Percentiles rank a stretch among this genome's conserved stretches.
Conservation (phyloP, 2,888 invertebrate species). For the Lycocerus yunnanus region DNA sequence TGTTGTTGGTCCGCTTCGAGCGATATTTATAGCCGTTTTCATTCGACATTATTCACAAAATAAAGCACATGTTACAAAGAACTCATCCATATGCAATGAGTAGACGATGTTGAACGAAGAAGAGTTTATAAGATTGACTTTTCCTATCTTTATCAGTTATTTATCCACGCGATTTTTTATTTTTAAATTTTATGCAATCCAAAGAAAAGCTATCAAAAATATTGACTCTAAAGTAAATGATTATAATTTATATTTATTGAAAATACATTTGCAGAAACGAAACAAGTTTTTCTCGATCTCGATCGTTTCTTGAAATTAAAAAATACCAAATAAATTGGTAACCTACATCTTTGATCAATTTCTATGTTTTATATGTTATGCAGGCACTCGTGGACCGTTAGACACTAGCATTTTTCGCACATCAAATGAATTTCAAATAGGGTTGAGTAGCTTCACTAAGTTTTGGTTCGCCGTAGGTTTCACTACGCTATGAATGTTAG, state of each 20-base stretch:
- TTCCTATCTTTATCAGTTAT: slow-evolving; percentile 27
- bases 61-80: slow-evolving; percentile 40
- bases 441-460: slow-evolving; percentile 16
- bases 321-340: not conserved
- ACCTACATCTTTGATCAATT: slow-evolving; percentile 22
- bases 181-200: slow-evolving; percentile 19
- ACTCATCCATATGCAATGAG: slow-evolving; percentile 41
- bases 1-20: slow-evolving; percentile 36
- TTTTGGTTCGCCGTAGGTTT: slow-evolving; percentile 20
- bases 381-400: slow-evolving; percentile 15
- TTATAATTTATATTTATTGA: not conserved
- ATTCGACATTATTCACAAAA: slow-evolving; percentile 38
- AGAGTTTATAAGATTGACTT: slow-evolving; percentile 24
- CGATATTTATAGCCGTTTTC: slow-evolving; percentile 41
- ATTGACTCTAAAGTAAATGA: not conserved
- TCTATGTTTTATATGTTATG: slow-evolving; percentile 18
- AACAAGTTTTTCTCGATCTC: no score
- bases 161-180: slow-evolving; percentile 24
- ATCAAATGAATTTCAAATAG: slow-evolving; percentile 28
- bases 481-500: slow-evolving; percentile 25
- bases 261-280: no score
- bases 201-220: slow-evolving; percentile 3
- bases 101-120: slow-evolving; percentile 20
- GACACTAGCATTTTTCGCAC: slow-evolving; percentile 26
- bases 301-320: no score